Evolutionary conservation across 2,888 invertebrate genomes (phyloP).

Genomic region (Schizotus pectinicornis): DNA sequence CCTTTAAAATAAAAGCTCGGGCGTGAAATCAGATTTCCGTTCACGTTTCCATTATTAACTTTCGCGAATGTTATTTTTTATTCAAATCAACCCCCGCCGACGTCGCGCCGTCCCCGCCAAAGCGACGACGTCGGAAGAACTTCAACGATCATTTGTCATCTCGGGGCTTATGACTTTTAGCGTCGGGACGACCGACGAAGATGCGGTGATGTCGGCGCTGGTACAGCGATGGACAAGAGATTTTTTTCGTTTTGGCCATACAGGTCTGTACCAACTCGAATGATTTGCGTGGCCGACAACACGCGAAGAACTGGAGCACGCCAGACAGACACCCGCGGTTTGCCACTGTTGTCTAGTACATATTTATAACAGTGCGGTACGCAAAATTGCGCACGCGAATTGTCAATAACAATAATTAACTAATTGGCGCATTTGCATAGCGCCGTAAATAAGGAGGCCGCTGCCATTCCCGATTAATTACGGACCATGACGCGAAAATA

Average conservation of each 20-base stretch:
- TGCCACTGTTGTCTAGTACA: conserved; percentile 49
- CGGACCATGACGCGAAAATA: background rate
- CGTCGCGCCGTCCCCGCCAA: conserved; percentile 37
- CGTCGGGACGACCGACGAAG: conserved; percentile 14
- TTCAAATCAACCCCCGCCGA: conserved; percentile 54
- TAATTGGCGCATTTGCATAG: conserved; percentile 57
- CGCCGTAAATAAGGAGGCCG: conserved; percentile 36
- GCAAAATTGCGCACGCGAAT: conserved; percentile 53
- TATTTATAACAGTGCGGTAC: conserved; percentile 45
- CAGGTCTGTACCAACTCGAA: conserved; percentile 8
- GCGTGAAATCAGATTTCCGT: conserved; percentile 58
- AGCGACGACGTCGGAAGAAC: conserved; percentile 46
- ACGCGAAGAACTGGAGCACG: conserved; percentile 14
- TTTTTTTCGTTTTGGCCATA: conserved; percentile 10
- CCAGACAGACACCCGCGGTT: conserved; percentile 51
- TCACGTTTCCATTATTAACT: conserved; percentile 61
- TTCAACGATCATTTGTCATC: conserved; percentile 57
- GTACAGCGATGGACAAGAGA: conserved; percentile 3
- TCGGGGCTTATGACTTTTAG: conserved; percentile 52
- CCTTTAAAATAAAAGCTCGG: conserved; percentile 56
- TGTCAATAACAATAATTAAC: conserved; percentile 60
- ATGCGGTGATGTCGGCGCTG: conserved; percentile 4
- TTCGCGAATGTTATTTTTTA: conserved; percentile 59
- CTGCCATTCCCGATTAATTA: conserved; percentile 11
- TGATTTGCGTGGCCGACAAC: conserved; percentile 15